A percentile compares a stretch with the other conserved stretches of the same genome.
Conservation (phyloP, 2,797 vertebrate species). For the Mormyrus proboscirostris region DNA sequence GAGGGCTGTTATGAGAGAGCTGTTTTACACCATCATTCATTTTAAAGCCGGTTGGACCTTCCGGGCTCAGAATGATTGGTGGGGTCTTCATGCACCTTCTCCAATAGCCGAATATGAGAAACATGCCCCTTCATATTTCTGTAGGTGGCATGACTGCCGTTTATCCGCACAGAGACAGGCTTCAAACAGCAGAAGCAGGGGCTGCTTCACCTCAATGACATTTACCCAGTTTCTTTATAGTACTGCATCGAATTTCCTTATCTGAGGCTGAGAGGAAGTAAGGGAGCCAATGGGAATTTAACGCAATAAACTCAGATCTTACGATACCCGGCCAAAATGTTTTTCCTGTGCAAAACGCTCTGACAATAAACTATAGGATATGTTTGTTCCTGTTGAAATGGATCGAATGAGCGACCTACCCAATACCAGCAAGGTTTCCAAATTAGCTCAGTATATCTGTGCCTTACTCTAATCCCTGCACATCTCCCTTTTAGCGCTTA, state of each 20-base stretch:
- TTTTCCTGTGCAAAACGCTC: conserved; percentile 53
- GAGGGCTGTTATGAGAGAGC: conserved; percentile 25
- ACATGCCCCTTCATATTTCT: neutral
- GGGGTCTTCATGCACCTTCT: conserved; percentile 19
- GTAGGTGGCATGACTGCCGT: conserved; percentile 22
- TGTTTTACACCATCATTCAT: neutral
- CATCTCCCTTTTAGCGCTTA: neutral
- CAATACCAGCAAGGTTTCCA: neutral
- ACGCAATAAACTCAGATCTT: conserved; percentile 60
- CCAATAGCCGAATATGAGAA: conserved; percentile 3
- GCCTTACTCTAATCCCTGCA: neutral
- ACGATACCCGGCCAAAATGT: conserved; percentile 51
- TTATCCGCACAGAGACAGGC: conserved; percentile 45
- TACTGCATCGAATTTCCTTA: conserved; percentile 62
- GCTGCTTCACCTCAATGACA: conserved; percentile 42
- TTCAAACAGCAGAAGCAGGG: conserved; percentile 33
- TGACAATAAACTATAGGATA: conserved; percentile 30
- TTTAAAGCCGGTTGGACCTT: neutral
- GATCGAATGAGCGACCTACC: neutral
- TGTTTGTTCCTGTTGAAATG: neutral
- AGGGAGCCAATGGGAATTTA: conserved; percentile 67
- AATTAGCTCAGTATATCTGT: neutral
- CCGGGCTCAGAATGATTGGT: neutral
- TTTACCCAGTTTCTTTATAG: conserved; percentile 44
- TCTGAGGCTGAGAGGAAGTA: conserved; percentile 68